Evolutionary conservation across 2,888 invertebrate species (phyloP), one percentile per base, ranked within the genome.

Genomic region (Bellardia pandia): DNA sequence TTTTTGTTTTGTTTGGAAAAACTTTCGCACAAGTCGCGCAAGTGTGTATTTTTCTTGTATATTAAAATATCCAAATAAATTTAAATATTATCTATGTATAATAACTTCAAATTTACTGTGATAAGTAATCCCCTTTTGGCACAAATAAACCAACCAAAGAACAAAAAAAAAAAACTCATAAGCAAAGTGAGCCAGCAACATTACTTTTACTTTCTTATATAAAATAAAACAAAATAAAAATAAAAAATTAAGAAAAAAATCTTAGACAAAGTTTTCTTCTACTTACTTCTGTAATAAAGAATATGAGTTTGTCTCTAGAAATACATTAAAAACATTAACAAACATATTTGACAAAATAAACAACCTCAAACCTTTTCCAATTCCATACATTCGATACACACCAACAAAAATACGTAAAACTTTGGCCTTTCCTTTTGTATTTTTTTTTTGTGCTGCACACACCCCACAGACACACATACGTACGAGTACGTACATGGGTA

Each of bases 271-370:
- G 86, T 86, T 83, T 79, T 78, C 45, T 72, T 23, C n/a, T 64
- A 16, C 51, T 74, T 69, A 16, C 51, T 74, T 69, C 23, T 51
- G 58, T 68, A 56, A 66, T 58, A 66, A 58, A 58, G 42, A 85
- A 74, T 74, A 74, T 68, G 74, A 60, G 74, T 78, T 72, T 86
- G 77, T 78, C 81, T 77, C 77, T 62, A 77, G 81, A 82, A 79
- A 86, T 86, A 74, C 86, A 86, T 86, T 86, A 86, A 86, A 86
- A 86, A 82, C 77, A 86, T 86, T 82, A 86, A 82, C 86, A 75
- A 86, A 86, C 74, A 86, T 82, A 86, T 86, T 86, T 86, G 86
- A 86, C 86, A 82, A 86, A 64, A 86, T 78, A 86, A 86, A 78
- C 51, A 82, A 74, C 69, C 82, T 78, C 82, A 82, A 82, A 82